Base-by-base conservation (phyloP, 2,113 vertebrate species). In the Anguilla japonica region DNA sequence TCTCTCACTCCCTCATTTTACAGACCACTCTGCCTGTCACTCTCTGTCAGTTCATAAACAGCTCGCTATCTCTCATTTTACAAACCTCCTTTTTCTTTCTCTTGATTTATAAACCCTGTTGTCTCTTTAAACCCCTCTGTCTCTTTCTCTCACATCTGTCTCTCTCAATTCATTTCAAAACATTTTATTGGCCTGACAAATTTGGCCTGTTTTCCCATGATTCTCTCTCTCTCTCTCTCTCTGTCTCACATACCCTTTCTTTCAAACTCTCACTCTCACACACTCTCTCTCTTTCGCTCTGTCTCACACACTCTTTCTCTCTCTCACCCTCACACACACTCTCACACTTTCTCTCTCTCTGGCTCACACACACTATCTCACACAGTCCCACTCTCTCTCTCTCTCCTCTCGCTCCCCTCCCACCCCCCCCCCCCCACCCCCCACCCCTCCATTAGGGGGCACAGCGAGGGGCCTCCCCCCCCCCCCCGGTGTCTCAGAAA, bases 401-500 rank as follows among this genome's bases (percentile, higher is more conserved):
- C 15, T 80, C 26, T 80, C 41, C 79, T 6, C 8, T 40, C 75
- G 7, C 39, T 79, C 39, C 39, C 29, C 34, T 80, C 79, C 41
- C 39, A 41, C 79, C 40, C 26, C 41, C 13, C 29, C 60, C 7
- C 18, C 26, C 22, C 20, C 79, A 43, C 71, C 8, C 16, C 11
- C 71, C 11, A n/a, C 11, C 71, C 13, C 71, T 29, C 71, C n/a
- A 13, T 13, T 75, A 26, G 60, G 60, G 18, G 60, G 22, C 60
- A 67, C 60, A 67, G 60, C 8, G 8, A 26, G 60, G 3, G 71
- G 39, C 39, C 22, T 3, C 29, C 82, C 1, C 1, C 34, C 82
- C 75, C 79, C 82, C 84, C 91, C 89, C 82, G 84, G 89, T 90
- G 91, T 95, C 93, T 95, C 91, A 93, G 94, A 94, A 95, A 93